phyloP scores from a whole-genome alignment of 2,888 invertebrate genomes.

The Perizoma affinitatum region DNA sequence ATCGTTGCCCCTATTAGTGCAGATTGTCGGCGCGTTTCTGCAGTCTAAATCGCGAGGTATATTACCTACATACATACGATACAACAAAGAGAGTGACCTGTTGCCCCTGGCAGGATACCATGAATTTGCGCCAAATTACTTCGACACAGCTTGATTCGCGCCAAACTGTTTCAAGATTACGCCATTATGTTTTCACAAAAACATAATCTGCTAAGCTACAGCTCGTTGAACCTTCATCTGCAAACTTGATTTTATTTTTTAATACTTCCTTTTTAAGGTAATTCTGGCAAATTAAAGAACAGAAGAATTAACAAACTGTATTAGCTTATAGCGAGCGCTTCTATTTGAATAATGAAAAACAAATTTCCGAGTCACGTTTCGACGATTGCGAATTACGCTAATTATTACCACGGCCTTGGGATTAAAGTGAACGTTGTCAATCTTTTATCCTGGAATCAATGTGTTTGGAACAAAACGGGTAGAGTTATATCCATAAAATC shows the following conservation, averaged over 20 bases:
- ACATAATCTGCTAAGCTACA: constrained; percentile 13
- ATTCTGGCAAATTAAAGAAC: constrained; percentile 2
- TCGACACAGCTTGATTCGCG: constrained; percentile 46
- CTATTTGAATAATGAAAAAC: constrained; percentile 31
- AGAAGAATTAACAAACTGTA: constrained; percentile 8
- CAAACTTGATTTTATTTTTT: not conserved
- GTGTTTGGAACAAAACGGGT: not conserved
- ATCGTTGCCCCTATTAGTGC: constrained; percentile 2
- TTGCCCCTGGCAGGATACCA: constrained; percentile 64
- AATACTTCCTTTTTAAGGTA: too few relatives aligned
- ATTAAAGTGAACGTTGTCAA: constrained; percentile 16
- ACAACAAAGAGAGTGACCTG: constrained; percentile 51
- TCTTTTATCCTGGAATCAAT: constrained; percentile 11
- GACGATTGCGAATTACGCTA: constrained; percentile 29
- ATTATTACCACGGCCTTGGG: constrained; percentile 27
- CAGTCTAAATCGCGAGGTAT: constrained; percentile 1
- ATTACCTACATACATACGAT: constrained; percentile 13
- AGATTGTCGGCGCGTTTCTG: constrained; percentile 11
- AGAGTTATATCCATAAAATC: too few relatives aligned
- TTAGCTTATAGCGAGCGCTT: constrained; percentile 9
- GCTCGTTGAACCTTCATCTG: constrained; percentile 12
- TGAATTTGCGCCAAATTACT: constrained; percentile 63
- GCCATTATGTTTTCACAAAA: constrained; percentile 18
- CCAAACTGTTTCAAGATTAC: constrained; percentile 48
- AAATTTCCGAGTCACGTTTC: constrained; percentile 36